Evolutionary conservation across 2,797 vertebrate species (phyloP).

Genomic region (Takifugu rubripes): DNA sequence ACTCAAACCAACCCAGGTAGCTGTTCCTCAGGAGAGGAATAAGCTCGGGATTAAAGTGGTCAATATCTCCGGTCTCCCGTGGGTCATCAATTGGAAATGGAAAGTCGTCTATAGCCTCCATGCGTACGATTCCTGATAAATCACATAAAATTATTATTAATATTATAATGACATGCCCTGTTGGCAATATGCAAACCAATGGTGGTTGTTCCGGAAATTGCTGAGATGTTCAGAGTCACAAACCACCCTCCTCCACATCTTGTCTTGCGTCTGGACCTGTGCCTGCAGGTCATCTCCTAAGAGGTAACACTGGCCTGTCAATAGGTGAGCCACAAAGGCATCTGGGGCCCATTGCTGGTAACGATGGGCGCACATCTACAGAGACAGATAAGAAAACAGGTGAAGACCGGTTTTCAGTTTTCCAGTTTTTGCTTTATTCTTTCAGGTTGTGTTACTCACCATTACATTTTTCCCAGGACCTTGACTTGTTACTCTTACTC

Average conservation of each 20-base stretch:
- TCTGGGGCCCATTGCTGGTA: conserved; percentile 55
- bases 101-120: conserved; percentile 80
- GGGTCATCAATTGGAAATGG: conserved; percentile 63
- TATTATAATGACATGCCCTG: conserved; percentile 68
- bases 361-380: conserved; percentile 65
- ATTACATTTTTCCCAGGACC: conserved; percentile 87
- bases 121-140: conserved; percentile 81
- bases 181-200: conserved; percentile 88
- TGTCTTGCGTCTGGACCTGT: conserved; percentile 17
- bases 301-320: conserved; percentile 70
- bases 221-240: conserved; percentile 73
- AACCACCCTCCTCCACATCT: conserved; percentile 40
- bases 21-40: conserved; percentile 87
- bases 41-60: conserved; percentile 66
- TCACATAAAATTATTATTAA: too few species aligned
- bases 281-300: conserved; percentile 51
- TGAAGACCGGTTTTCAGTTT: background rate
- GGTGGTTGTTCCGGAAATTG: conserved; percentile 74
- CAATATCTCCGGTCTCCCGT: conserved; percentile 86
- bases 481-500: conserved; percentile 86
- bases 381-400: conserved; percentile 16
- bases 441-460: conserved; percentile 70
- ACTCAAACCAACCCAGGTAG: conserved; percentile 84
- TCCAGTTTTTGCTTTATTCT: background rate
- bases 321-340: conserved; percentile 13